Evolutionary conservation across 2,113 vertebrate genomes (phyloP).

Genomic region (Pseudopipra pipra): DNA sequence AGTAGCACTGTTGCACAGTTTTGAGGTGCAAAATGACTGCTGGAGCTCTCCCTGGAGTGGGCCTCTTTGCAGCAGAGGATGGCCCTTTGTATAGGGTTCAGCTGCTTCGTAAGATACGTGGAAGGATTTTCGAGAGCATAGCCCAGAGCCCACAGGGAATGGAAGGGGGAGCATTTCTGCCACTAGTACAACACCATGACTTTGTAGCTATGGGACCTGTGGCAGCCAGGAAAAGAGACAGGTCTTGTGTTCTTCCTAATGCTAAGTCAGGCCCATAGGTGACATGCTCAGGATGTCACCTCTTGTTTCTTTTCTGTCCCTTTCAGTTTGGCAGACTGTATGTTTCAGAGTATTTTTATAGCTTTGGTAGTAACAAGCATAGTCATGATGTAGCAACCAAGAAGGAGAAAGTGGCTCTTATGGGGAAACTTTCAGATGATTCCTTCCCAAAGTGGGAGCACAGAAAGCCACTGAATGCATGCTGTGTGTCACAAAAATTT

Average conservation of each 20-base stretch:
- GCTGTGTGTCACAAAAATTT: neutral
- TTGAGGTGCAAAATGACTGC: neutral
- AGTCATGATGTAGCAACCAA: fast-evolving
- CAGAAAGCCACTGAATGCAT: neutral
- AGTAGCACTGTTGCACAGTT: neutral
- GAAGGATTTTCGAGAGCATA: neutral
- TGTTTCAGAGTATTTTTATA: neutral
- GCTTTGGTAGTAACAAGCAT: neutral
- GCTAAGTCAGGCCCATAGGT: neutral
- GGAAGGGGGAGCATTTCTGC: neutral
- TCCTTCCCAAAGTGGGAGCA: neutral
- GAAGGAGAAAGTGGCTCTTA: neutral
- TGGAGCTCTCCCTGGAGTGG: fast-evolving
- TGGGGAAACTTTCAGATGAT: neutral
- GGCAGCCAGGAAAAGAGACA: neutral
- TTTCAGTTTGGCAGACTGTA: neutral
- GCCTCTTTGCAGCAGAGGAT: neutral
- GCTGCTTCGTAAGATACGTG: neutral
- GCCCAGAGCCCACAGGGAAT: neutral
- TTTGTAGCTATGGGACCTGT: neutral
- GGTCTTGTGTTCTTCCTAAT: neutral
- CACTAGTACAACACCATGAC: neutral
- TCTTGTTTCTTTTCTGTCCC: neutral
- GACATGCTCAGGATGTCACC: neutral
- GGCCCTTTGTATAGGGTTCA: neutral